phyloP scores from a whole-genome alignment of 2,797 vertebrate genomes.

The Taeniopygia guttata region DNA sequence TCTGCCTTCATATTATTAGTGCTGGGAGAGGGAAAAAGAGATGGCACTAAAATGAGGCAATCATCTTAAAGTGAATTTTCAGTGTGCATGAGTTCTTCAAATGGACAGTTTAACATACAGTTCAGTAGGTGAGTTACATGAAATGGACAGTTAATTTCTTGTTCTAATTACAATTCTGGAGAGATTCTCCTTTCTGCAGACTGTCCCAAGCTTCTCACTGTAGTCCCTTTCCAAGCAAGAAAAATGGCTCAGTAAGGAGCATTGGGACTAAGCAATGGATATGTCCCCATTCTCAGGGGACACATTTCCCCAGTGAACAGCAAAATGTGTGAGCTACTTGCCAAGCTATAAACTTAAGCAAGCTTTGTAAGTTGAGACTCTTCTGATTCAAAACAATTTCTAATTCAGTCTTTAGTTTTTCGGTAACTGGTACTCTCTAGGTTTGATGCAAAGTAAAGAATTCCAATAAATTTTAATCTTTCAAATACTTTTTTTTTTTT shows the following conservation, averaged over 20 bases:
- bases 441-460: background rate
- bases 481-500: background rate
- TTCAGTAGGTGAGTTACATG: background rate
- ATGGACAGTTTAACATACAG: background rate
- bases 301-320: rapidly evolving
- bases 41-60: rapidly evolving
- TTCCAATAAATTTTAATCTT: background rate
- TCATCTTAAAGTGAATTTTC: background rate
- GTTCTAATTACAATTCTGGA: background rate
- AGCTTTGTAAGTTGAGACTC: background rate
- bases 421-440: background rate
- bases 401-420: background rate
- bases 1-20: background rate
- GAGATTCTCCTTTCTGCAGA: background rate
- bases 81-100: background rate
- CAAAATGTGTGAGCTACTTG: background rate
- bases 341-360: background rate
- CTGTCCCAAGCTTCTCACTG: background rate
- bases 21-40: background rate
- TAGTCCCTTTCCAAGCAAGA: background rate
- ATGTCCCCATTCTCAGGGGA: background rate
- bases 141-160: background rate
- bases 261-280: background rate
- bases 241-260: background rate
- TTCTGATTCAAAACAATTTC: background rate